A percentile compares a stretch with the other conserved stretches of the same genome.
These are phyloP conservation scores for honey bee (Apis mellifera) DNA, from an alignment of 1,140 invertebrate genomes.

Conservation along the genomic window DNA sequence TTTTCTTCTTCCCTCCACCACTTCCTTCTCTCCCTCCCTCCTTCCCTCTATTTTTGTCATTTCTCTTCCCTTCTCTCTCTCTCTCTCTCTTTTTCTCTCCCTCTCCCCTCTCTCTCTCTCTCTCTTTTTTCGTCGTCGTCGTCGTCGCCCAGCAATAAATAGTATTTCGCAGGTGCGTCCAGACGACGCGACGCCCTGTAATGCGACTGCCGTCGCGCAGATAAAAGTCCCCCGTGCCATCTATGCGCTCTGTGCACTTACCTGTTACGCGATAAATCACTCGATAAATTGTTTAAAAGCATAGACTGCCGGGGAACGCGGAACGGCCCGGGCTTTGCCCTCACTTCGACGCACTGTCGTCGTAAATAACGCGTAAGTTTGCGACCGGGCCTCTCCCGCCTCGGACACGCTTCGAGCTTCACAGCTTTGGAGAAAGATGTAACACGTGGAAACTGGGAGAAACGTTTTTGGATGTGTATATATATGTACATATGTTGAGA, in stretches of 20 bases:
- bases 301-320: conserved; percentile 19
- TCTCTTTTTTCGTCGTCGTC: conserved; percentile 39
- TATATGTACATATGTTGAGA: too few species aligned
- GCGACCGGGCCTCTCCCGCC: neutral
- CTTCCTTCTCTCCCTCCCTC: neutral
- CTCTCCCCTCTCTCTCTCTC: conserved; percentile 22
- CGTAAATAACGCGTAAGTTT: conserved; percentile 37
- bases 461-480: too few species aligned
- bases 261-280: conserved; percentile 59
- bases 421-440: neutral
- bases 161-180: conserved; percentile 78
- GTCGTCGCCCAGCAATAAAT: conserved; percentile 70
- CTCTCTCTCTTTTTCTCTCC: conserved; percentile 18
- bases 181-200: conserved; percentile 58
- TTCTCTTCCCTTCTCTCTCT: conserved; percentile 22
- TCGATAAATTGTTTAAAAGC: conserved; percentile 63
- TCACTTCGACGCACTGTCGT: conserved; percentile 11
- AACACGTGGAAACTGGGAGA: neutral
- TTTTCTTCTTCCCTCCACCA: neutral
- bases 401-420: neutral
- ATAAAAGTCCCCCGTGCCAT: conserved; percentile 59
- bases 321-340: conserved; percentile 10
- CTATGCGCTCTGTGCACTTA: conserved; percentile 54
- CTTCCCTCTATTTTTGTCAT: conserved; percentile 7
- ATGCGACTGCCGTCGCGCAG: conserved; percentile 57